phyloP scores from a whole-genome alignment of 2,888 invertebrate species.

The Agonopterix subpropinquella region DNA sequence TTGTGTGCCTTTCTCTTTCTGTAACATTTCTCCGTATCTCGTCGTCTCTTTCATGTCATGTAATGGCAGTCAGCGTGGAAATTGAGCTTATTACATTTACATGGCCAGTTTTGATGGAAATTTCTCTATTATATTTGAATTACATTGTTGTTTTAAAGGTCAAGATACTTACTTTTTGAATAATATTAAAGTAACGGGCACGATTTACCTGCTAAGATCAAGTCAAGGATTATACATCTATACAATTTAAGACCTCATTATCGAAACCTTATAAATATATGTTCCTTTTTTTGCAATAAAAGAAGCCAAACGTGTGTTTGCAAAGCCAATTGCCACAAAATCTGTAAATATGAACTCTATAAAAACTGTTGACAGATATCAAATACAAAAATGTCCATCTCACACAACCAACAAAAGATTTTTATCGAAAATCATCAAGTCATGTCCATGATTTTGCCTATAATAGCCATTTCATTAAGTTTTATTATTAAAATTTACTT shows the following conservation, averaged over 20 bases:
- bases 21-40: constrained; percentile 2
- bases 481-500: constrained; percentile 23
- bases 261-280: no score
- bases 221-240: no score
- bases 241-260: no score
- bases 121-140: constrained; percentile 2
- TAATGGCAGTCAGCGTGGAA: constrained; percentile 11
- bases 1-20: constrained; percentile 5
- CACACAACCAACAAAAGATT: constrained; percentile 10
- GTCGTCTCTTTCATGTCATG: constrained; percentile 5
- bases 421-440: constrained; percentile 17
- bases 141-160: no score
- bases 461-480: constrained; percentile 24
- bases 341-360: no score
- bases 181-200: no score
- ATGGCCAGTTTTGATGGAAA: constrained; percentile 2
- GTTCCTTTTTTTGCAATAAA: no score
- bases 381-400: constrained; percentile 6
- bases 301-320: no score
- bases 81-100: constrained; percentile 7
- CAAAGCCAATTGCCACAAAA: no score
- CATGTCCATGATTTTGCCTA: constrained; percentile 20
- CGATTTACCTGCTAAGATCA: no score
- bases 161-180: no score
- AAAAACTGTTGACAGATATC: no score